A percentile compares a stretch with the other conserved stretches of the same genome.
Evolutionary conservation across 1,140 invertebrate genomes (phyloP).

Genomic region (Frieseomelitta varia): DNA sequence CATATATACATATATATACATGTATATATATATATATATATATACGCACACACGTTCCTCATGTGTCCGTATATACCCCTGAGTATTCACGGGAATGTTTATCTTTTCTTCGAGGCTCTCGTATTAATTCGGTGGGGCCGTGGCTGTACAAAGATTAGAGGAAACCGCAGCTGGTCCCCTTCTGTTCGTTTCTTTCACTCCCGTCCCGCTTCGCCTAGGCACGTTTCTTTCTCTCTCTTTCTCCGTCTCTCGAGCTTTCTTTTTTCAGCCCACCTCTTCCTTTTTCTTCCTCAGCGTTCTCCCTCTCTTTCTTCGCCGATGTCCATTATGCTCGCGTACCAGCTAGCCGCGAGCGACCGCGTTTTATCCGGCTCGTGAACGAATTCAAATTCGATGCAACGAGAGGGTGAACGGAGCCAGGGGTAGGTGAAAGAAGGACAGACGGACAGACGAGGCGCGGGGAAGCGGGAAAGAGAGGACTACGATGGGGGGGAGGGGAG

Average conservation of each 20-base stretch:
- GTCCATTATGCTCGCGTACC: constrained; percentile 30
- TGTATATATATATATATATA: no score
- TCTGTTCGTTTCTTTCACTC: constrained; percentile 3
- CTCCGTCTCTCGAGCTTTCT: not conserved
- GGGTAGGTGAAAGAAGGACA: not conserved
- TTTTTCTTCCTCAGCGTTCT: not conserved
- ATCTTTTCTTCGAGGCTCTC: constrained; percentile 69
- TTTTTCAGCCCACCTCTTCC: not conserved
- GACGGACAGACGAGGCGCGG: not conserved
- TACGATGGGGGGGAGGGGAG: no score
- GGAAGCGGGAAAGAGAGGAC: no score
- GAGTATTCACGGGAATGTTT: constrained; percentile 61
- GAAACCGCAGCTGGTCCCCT: constrained; percentile 69
- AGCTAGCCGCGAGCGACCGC: constrained; percentile 15
- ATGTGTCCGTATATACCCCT: not conserved
- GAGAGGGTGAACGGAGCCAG: not conserved
- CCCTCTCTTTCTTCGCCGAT: not conserved
- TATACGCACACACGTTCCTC: not conserved
- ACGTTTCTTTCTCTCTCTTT: not conserved
- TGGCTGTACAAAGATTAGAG: constrained; percentile 68
- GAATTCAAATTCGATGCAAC: constrained; percentile 23
- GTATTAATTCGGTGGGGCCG: constrained; percentile 70
- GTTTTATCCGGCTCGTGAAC: constrained; percentile 13
- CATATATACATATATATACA: no score
- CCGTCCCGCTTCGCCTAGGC: not conserved